These are phyloP conservation scores for Platysternon megacephalum DNA, from an alignment of 2,113 vertebrate species.

Conservation along the genomic window DNA sequence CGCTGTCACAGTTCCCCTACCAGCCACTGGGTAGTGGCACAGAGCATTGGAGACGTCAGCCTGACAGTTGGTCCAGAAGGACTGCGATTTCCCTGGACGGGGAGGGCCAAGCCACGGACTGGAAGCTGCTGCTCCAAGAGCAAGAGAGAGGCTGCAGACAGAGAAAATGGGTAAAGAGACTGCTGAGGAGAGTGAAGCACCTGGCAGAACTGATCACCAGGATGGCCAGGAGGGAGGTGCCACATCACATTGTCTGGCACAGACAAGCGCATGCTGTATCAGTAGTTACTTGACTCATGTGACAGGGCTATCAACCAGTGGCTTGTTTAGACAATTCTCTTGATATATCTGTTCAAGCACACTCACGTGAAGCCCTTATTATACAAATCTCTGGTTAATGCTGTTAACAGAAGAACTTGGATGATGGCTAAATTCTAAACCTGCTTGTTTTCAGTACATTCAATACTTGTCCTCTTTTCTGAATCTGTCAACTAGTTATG, in stretches of 20 bases:
- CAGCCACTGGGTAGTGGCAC: no score
- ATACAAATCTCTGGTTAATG: background rate
- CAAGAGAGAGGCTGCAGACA: no score
- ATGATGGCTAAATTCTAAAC: background rate
- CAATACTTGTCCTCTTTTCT: background rate
- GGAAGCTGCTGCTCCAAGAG: no score
- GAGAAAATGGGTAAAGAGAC: no score
- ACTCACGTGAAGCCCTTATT: background rate
- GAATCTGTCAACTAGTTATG: background rate
- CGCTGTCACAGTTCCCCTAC: no score
- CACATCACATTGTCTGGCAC: background rate
- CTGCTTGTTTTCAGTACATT: background rate
- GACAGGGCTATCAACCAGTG: background rate
- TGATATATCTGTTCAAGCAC: background rate
- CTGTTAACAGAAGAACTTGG: background rate
- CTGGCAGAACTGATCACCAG: no score
- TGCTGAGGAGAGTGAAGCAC: no score
- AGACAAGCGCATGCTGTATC: background rate
- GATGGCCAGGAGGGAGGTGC: no score
- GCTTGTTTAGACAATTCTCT: background rate
- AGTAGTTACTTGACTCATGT: background rate
- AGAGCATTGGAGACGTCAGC: no score
- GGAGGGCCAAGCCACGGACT: no score
- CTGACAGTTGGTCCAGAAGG: no score
- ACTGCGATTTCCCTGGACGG: no score